Evolutionary conservation across 1,140 invertebrate species (phyloP).

Genomic region (Melanaphis sacchari): DNA sequence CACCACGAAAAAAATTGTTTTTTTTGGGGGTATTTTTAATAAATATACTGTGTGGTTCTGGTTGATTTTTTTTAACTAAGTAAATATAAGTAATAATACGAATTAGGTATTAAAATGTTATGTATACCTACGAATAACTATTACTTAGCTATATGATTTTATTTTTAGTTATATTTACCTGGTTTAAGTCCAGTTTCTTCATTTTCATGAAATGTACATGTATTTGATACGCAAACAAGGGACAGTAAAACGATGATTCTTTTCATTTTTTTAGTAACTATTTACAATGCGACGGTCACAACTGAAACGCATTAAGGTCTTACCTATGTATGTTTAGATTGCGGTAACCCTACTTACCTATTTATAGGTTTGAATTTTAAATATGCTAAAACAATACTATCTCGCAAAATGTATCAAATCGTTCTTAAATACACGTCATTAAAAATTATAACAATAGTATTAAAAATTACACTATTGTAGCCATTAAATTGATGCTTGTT

Average conservation of each 20-base stretch:
- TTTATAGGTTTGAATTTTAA: background rate
- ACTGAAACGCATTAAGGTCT: background rate
- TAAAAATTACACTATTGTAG: background rate
- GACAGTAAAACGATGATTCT: background rate
- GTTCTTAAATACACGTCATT: background rate
- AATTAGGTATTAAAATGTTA: background rate
- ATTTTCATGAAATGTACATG: background rate
- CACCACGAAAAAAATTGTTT: background rate
- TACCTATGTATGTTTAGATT: background rate
- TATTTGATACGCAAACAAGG: background rate
- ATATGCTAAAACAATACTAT: conserved; percentile 1
- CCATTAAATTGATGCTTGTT: background rate
- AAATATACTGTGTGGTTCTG: background rate
- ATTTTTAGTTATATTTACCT: background rate
- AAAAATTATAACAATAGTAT: background rate
- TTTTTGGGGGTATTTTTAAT: background rate
- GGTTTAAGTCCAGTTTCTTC: background rate
- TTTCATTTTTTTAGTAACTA: background rate
- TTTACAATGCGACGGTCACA: background rate
- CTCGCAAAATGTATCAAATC: background rate
- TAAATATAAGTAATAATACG: background rate
- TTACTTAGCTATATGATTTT: background rate
- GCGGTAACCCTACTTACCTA: background rate
- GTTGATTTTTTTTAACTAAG: background rate
- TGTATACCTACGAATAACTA: background rate